Percentiles rank a stretch among this genome's conserved stretches.
Conservation (phyloP, 1,140 invertebrate genomes). For the Calosoma granatense region DNA sequence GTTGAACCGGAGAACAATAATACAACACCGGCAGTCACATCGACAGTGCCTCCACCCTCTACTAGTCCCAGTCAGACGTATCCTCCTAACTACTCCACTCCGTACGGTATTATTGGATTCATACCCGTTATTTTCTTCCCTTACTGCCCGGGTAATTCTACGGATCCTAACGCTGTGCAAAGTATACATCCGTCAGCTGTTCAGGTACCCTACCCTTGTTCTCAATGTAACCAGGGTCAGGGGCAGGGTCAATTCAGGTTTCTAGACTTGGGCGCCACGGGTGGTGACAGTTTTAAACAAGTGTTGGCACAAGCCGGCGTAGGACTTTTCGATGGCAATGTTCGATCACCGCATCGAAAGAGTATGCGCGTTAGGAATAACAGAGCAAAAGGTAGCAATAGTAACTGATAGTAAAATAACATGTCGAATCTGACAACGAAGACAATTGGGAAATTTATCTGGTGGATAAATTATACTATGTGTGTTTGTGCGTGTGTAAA, state of each 20-base stretch:
- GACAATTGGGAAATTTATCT: conserved; percentile 17
- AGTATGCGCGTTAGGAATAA: conserved; percentile 16
- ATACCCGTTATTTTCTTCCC: conserved; percentile 49
- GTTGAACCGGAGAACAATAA: conserved; percentile 24
- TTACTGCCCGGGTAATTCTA: conserved; percentile 40
- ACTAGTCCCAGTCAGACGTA: background rate
- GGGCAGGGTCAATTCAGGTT: conserved; percentile 10
- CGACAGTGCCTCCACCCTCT: conserved; percentile 18
- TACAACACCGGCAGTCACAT: conserved; percentile 14
- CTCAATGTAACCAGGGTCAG: conserved; percentile 16
- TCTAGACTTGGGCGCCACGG: background rate
- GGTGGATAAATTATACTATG: too few species aligned
- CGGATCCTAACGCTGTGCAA: conserved; percentile 36
- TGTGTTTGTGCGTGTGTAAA: too few species aligned
- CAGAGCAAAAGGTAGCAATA: conserved; percentile 10
- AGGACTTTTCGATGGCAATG: conserved; percentile 8
- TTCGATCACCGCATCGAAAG: conserved; percentile 22
- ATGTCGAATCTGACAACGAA: conserved; percentile 27
- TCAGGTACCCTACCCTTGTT: conserved; percentile 27
- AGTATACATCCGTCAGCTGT: conserved; percentile 44
- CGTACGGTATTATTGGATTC: conserved; percentile 43
- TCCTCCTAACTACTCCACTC: conserved; percentile 34
- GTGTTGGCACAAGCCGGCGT: conserved; percentile 17
- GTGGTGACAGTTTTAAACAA: conserved; percentile 18
- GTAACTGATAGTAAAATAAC: conserved; percentile 17